Base-by-base conservation (phyloP, 23 tunicate genomes). In the Halocynthia aurantium region DNA sequence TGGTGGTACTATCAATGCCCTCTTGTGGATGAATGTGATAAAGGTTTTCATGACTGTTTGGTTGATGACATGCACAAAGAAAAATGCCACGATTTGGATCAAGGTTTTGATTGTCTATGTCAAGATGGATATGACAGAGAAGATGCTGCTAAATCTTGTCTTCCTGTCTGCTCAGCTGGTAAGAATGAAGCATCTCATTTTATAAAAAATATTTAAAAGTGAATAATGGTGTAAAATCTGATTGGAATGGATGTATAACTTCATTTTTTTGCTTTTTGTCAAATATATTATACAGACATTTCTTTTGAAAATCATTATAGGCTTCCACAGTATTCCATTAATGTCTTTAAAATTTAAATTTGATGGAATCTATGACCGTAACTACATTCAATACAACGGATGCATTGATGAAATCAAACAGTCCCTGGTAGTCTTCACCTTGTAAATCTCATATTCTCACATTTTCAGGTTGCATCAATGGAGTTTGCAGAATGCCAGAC, bases 1-100 rank as follows among this genome's bases (percentile, higher is more conserved):
- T 88, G 95, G 95, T 70, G 69, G 20, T 86, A 61, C 22, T 54
- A 73, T n/a, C 10, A 44, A 40, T 88, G 95, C 69, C 95, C 95
- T 6, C 76, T 20, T 6, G 87, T 83, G 67, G 57, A 88, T 55
- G 95, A 88, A 67, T 88, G 95, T 67, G 70, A 52, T 6, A 73
- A 83, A 22, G 84, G 81, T 0, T 71, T 76, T 70, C 75, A 83
- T 50, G 68, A 68, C 17, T 88, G 95, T 56, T 11, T 31, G 17
- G 20, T 12, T 21, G 63, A 54, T 53, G 22, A 51, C 22, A 61
- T 55, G 8, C 52, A 69, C 76, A 44, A 51, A 18, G 81, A 84
- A 50, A 22, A 22, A 8, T 88, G 95, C 51, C 51, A 62, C 8
- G 95, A 88, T 75, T 22, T 53, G 63, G 76, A 70, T 10, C 68